phyloP scores from a whole-genome alignment of 2,113 vertebrate genomes.

The Ceratotherium simum region DNA sequence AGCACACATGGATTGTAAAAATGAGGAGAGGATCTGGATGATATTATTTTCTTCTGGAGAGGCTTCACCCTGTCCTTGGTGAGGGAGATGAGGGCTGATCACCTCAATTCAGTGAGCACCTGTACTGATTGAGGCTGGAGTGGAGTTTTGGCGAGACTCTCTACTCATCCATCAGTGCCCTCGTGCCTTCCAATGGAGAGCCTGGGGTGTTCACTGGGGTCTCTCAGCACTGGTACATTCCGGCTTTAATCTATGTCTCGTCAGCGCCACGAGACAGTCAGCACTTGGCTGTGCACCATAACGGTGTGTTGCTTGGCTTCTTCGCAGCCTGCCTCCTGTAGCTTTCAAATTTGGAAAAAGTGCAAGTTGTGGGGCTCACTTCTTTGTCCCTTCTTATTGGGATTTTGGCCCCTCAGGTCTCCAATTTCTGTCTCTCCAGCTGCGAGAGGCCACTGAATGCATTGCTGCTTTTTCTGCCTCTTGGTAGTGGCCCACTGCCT shows the following conservation, averaged over 20 bases:
- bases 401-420: background rate
- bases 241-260: background rate
- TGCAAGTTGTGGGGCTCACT: background rate
- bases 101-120: no score
- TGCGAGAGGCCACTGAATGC: background rate
- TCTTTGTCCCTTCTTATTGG: background rate
- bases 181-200: background rate
- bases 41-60: background rate
- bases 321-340: background rate
- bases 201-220: fast-evolving
- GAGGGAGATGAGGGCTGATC: background rate
- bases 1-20: background rate
- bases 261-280: background rate
- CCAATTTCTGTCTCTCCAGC: background rate
- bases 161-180: background rate
- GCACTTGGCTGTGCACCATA: background rate
- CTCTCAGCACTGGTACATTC: background rate
- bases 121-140: background rate
- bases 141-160: no score
- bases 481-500: background rate
- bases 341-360: background rate
- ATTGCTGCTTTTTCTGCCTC: background rate
- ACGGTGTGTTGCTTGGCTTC: background rate
- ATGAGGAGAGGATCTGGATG: background rate
- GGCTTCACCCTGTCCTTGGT: background rate